A percentile compares a stretch with the other conserved stretches of the same genome.
phyloP scores from a whole-genome alignment of 2,113 vertebrate genomes.

The Rhinolophus sinicus region DNA sequence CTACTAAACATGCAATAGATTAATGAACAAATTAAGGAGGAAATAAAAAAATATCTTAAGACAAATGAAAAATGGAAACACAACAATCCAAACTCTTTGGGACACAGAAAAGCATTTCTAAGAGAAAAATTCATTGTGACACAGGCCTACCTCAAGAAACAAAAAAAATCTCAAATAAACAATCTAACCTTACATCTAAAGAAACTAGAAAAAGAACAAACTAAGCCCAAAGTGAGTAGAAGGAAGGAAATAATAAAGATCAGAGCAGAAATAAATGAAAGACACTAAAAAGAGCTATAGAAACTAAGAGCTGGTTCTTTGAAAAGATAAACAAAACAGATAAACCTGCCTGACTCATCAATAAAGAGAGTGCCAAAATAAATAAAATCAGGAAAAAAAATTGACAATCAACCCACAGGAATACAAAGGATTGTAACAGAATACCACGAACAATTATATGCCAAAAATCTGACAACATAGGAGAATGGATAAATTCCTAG shows the following conservation, averaged over 20 bases:
- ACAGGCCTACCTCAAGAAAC: background rate
- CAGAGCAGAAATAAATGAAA: background rate
- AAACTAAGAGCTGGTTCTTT: background rate
- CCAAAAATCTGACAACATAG: background rate
- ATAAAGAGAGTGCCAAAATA: background rate
- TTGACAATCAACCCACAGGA: background rate
- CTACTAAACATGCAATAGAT: background rate
- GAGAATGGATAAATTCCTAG: background rate
- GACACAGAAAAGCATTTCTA: background rate
- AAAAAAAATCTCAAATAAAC: background rate
- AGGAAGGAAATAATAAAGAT: background rate
- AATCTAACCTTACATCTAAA: background rate
- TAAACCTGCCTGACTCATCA: background rate
- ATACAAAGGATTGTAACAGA: background rate
- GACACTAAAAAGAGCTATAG: background rate
- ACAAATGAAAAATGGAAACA: background rate
- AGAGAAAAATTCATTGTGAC: background rate
- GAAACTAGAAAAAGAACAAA: background rate
- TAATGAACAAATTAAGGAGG: background rate
- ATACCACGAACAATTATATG: background rate
- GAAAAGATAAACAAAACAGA: background rate
- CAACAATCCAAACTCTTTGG: background rate
- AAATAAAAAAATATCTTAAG: background rate
- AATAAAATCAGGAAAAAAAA: background rate
- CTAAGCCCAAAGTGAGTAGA: background rate